These are phyloP conservation scores for Erebia epiphron DNA, from an alignment of 2,888 invertebrate species.

Conservation along the genomic window DNA sequence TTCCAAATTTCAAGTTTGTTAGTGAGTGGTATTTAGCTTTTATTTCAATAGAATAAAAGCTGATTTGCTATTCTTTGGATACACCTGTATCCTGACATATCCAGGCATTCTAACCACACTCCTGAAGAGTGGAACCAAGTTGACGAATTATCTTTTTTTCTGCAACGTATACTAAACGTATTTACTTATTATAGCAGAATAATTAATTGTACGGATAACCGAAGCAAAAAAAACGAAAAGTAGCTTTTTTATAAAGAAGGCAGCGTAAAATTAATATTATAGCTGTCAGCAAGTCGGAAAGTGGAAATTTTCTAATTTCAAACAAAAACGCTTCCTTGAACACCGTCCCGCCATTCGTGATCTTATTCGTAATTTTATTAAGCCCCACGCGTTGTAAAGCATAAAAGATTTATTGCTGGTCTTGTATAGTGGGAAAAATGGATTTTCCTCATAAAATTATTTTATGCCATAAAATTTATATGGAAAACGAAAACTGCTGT, in stretches of 20 bases:
- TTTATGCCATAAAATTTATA: slow-evolving; percentile 10
- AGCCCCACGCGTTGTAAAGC: slow-evolving; percentile 23
- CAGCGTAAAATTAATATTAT: not conserved
- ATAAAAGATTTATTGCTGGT: slow-evolving; percentile 30
- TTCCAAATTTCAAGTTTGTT: too few species aligned
- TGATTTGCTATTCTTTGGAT: too few species aligned
- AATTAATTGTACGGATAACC: too few species aligned
- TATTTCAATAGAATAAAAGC: too few species aligned
- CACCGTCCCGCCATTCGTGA: slow-evolving; percentile 27
- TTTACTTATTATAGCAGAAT: too few species aligned
- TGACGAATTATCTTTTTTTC: too few species aligned
- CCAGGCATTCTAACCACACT: too few species aligned
- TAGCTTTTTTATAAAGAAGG: not conserved
- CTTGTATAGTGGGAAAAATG: slow-evolving; percentile 15
- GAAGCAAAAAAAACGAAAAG: too few species aligned
- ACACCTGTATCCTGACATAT: too few species aligned
- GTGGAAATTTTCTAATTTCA: slow-evolving; percentile 28
- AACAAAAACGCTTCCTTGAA: slow-evolving; percentile 22
- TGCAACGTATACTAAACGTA: too few species aligned
- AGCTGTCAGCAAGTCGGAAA: slow-evolving; percentile 13
- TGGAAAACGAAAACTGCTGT: slow-evolving; percentile 9
- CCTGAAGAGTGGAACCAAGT: too few species aligned
- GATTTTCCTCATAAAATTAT: slow-evolving; percentile 16
- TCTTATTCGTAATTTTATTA: slow-evolving; percentile 26
- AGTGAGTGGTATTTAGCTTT: too few species aligned